Evolutionary conservation across 1,140 invertebrate species (phyloP), one percentile per base, ranked within the genome.

Genomic region (Euura saliciscinereae): DNA sequence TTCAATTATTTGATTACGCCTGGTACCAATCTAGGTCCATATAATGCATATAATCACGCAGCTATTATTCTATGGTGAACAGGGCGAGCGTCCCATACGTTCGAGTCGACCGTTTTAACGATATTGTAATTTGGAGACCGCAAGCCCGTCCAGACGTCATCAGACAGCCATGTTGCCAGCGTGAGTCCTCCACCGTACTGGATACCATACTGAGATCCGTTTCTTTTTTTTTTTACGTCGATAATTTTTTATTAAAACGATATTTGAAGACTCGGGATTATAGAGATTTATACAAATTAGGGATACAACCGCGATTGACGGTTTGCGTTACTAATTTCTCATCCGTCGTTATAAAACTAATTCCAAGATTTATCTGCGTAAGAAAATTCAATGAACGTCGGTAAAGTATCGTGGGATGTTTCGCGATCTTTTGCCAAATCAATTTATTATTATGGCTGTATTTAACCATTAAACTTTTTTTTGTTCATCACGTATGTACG

Each of bases 1-100:
- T 83, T 82, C 82, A 82, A 82, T 84, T 84, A 85, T 83, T 85
- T 82, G 80, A 85, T 83, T 85, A 85, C 78, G 77, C 78, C 78
- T 76, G 76, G 78, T 80, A 82, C 82, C 79, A 84, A 82, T 82
- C 78, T 80, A 79, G 70, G 72, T 73, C 77, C 72, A 78, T 73
- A 80, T 84, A 85, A 85, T 84, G 77, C 80, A 78, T 84, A 83
- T 85, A 83, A 85, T 85, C 81, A 81, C 65, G 4, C 67, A 74
- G 72, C 78, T 76, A 80, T 82, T 82, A 83, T 79, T 81, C 76
- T 43, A 68, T 70, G 72, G 76, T n/a, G 51, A 59, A 59, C 8
- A 59, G 74, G 74, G 75, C 74, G 65, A 68, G 65, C 68, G 44
- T 66, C 69, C 73, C 69, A 77, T 75, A 77, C 75, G 71, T 66